These are phyloP conservation scores for Rhegmatorhina hoffmannsi DNA, from an alignment of 2,113 vertebrate species.

Conservation along the genomic window DNA sequence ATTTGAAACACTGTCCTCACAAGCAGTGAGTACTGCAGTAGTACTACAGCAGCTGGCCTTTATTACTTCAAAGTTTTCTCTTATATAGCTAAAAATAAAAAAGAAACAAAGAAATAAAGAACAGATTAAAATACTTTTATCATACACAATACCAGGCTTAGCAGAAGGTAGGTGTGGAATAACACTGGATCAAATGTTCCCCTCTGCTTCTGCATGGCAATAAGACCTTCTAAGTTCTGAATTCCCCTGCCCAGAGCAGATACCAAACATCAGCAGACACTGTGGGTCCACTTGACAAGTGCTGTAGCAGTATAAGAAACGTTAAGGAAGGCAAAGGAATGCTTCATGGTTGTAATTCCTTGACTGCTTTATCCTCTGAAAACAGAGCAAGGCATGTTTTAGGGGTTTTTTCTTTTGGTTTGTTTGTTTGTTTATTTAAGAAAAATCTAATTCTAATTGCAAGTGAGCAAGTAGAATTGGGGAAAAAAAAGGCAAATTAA, in stretches of 20 bases:
- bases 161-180: neutral
- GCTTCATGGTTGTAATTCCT: neutral
- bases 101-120: conserved; percentile 13
- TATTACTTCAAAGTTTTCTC: neutral
- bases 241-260: neutral
- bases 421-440: neutral
- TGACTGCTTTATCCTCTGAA: neutral
- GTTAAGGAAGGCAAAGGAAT: neutral
- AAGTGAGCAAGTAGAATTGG: neutral
- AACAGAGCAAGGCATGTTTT: neutral
- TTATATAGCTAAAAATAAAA: conserved; percentile 18
- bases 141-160: neutral
- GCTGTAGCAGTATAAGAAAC: neutral
- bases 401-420: neutral
- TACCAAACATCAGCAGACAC: neutral
- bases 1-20: conserved; percentile 15
- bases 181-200: neutral
- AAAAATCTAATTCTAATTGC: neutral
- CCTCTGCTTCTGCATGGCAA: neutral
- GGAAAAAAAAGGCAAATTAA: neutral
- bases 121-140: neutral
- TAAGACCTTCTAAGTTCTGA: neutral
- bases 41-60: neutral
- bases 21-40: neutral
- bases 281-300: neutral